These are phyloP conservation scores for Pocillopora verrucosa DNA, from an alignment of 64 coral and sea anemone genomes.

Conservation along the genomic window DNA sequence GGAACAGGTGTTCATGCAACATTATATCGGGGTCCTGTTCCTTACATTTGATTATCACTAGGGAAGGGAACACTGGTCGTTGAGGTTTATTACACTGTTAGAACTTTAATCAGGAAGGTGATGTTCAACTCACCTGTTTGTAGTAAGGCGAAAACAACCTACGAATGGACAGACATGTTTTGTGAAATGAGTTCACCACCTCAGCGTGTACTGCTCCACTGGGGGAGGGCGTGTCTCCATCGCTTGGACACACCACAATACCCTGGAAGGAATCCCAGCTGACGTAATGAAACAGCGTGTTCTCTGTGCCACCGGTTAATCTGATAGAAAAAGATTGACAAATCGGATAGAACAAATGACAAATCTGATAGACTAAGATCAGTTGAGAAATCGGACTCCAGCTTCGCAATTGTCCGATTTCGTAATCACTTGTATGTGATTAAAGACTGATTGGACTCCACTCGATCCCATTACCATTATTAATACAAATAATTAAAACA, in stretches of 20 bases:
- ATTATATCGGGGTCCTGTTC: no score
- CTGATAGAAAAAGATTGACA: constrained; percentile 7
- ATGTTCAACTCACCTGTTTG: constrained; percentile 45
- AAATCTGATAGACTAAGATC: not conserved
- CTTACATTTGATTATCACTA: no score
- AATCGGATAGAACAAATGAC: not conserved
- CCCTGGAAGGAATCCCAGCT: constrained; percentile 67
- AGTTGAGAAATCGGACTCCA: not conserved
- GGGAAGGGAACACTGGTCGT: no score
- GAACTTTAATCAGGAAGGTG: not conserved
- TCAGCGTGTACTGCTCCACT: constrained; percentile 53
- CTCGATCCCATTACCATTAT: no score
- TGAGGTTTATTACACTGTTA: not conserved
- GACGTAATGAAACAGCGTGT: constrained; percentile 76
- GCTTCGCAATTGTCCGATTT: not conserved
- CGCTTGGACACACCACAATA: constrained; percentile 62
- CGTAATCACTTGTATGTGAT: not conserved
- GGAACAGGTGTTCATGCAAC: no score
- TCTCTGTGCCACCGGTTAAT: constrained; percentile 57
- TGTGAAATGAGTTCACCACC: constrained; percentile 66
- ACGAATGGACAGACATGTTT: constrained; percentile 69
- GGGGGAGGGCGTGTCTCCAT: constrained; percentile 5
- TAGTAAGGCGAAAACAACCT: constrained; percentile 66
- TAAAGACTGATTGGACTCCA: no score
- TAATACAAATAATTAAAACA: no score